A percentile compares a stretch with the other conserved stretches of the same genome.
phyloP scores from a whole-genome alignment of 2,113 vertebrate species.

The Odontophorus gujanensis region DNA sequence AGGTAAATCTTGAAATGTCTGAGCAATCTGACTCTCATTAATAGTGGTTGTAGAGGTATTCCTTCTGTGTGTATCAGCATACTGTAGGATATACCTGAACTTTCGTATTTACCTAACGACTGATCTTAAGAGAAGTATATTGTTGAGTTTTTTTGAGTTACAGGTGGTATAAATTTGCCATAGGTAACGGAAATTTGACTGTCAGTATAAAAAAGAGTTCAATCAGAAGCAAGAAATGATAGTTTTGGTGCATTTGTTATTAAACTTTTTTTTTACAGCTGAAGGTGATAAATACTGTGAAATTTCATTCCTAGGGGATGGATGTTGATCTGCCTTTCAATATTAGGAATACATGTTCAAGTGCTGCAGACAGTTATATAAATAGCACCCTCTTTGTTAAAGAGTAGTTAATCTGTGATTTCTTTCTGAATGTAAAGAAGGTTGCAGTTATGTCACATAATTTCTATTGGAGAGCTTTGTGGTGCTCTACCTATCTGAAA shows the following conservation, averaged over 20 bases:
- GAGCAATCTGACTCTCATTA: neutral
- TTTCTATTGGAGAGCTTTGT: neutral
- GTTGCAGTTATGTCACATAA: neutral
- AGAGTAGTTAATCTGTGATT: neutral
- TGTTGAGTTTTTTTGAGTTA: neutral
- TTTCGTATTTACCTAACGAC: neutral
- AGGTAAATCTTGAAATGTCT: neutral
- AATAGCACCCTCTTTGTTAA: neutral
- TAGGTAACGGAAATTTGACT: neutral
- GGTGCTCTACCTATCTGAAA: neutral
- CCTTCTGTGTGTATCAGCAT: neutral
- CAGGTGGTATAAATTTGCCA: neutral
- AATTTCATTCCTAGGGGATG: neutral
- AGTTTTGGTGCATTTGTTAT: neutral
- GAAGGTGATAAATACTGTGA: neutral
- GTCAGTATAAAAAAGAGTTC: neutral
- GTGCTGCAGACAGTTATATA: neutral
- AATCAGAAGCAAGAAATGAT: neutral
- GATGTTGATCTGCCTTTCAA: neutral
- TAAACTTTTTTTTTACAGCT: accelerated
- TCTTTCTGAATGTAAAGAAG: neutral
- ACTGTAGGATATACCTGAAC: neutral
- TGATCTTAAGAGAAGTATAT: neutral
- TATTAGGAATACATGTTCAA: neutral
- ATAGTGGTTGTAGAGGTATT: neutral